Conservation (phyloP, 37 sponge, comb jelly and placozoan species). For the Lycopodina hypogea region DNA sequence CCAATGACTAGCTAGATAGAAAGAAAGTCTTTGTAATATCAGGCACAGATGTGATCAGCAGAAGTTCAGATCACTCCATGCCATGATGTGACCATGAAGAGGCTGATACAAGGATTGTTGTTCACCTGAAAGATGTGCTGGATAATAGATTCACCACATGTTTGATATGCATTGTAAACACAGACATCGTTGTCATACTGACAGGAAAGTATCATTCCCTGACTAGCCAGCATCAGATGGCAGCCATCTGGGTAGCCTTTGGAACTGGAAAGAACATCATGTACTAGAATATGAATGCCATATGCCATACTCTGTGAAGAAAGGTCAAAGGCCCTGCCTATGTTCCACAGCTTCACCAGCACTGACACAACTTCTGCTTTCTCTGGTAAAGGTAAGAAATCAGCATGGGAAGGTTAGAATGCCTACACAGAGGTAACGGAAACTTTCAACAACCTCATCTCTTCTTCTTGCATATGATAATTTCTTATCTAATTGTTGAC, state of each 20-base stretch:
- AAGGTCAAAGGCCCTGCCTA: background rate
- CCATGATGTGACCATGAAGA: background rate
- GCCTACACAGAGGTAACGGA: background rate
- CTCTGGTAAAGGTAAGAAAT: background rate
- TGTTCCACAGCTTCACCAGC: background rate
- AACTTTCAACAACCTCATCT: background rate
- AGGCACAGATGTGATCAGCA: background rate
- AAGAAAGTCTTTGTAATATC: background rate
- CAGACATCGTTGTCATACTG: background rate
- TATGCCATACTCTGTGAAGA: background rate
- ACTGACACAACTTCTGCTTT: background rate
- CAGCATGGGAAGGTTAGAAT: background rate
- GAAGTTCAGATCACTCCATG: background rate
- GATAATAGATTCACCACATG: background rate
- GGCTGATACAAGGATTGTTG: background rate
- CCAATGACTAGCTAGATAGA: too few species aligned
- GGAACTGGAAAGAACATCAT: background rate
- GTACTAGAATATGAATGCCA: background rate
- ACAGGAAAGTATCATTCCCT: background rate
- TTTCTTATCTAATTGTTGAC: too few species aligned
- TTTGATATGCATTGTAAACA: background rate
- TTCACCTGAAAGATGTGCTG: background rate
- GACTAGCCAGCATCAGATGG: background rate
- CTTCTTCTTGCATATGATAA: too few species aligned
- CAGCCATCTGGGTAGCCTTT: conserved; percentile 4